Evolutionary conservation across 2,113 vertebrate genomes (phyloP), one percentile per base, ranked within the genome.

Genomic region (Solea senegalensis): DNA sequence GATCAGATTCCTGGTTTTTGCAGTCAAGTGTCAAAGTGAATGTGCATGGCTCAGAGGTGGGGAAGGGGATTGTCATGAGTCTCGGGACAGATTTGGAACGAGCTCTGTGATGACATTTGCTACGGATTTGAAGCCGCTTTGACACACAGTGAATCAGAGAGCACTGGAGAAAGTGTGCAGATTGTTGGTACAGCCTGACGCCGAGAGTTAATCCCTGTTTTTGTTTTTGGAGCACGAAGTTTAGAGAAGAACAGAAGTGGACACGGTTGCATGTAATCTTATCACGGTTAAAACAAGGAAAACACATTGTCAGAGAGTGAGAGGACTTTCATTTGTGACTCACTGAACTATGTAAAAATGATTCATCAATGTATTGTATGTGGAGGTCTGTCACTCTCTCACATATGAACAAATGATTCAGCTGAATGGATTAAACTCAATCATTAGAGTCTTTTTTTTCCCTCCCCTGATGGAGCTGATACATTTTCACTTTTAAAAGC

Each of bases 141-240:
- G 57, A 7, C 27, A 54, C 7, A 46, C 16, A 34, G 5, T 34
- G 34, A 34, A 34, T 2, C 34, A 6, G 34, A 4, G 34, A 34
- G 34, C 65, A 66, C 5, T 41, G 7, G 14, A 79, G 53, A 65
- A 67, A 69, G 74, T 76, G 73, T 66, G 55, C 62, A 58, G 69
- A 43, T 74, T 39, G 51, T 15, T 73, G 69, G 65, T 65, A 46
- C 39, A 58, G 54, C 13, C 52, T 73, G 68, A 84, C 69, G 1
- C 48, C 41, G n/a, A 12, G 54, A 41, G 65, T 60, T 88, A 84
- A 87, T 88, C 77, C 83, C 70, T 65, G 53, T 82, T 21, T 21
- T 21, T 87, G 84, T 71, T 69, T 78, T 67, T 72, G 34, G 66
- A 77, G 26, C 45, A n/a, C 56, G 11, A 72, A 69, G 65, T 81